Percentiles rank a stretch among this genome's conserved stretches.
Conservation (phyloP, 23 tunicate genomes). For the Halocynthia roretzi region DNA sequence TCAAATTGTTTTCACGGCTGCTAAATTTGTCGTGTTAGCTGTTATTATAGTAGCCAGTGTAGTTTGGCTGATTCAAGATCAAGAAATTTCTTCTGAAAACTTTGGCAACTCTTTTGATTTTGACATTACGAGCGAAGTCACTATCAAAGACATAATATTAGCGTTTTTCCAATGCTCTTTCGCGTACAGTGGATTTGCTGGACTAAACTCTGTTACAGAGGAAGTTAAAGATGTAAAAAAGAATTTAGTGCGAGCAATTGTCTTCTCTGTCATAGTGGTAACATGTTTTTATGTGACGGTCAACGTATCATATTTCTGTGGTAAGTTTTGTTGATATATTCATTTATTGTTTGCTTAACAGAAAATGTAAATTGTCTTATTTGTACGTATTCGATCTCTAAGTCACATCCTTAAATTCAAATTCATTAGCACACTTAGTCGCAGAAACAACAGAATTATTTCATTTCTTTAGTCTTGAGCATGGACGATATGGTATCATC, state of each 20-base stretch:
- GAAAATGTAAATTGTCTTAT: no score
- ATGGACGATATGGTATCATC: conserved; percentile 25
- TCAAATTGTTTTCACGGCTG: conserved; percentile 22
- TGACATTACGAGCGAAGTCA: neutral
- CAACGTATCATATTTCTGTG: conserved; percentile 41
- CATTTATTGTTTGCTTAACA: no score
- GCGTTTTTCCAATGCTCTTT: conserved; percentile 33
- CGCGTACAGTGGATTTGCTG: conserved; percentile 22
- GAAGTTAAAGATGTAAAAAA: conserved; percentile 24
- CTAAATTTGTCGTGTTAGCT: conserved; percentile 27
- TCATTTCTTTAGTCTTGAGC: conserved; percentile 11
- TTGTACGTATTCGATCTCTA: no score
- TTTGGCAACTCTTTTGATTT: conserved; percentile 19
- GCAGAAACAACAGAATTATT: no score
- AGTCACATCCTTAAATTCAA: no score
- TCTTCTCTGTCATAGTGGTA: conserved; percentile 9
- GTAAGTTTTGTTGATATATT: neutral
- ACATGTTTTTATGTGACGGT: conserved; percentile 15
- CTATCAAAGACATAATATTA: conserved; percentile 9
- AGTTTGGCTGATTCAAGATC: conserved; percentile 6
- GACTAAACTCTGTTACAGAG: conserved; percentile 15
- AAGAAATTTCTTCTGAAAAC: conserved; percentile 15
- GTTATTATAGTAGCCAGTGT: conserved; percentile 23
- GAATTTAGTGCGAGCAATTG: conserved; percentile 18
- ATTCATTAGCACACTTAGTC: no score